Evolutionary conservation across 1,140 invertebrate genomes (phyloP), one percentile per base, ranked within the genome.

Genomic region (Listronotus oregonensis): DNA sequence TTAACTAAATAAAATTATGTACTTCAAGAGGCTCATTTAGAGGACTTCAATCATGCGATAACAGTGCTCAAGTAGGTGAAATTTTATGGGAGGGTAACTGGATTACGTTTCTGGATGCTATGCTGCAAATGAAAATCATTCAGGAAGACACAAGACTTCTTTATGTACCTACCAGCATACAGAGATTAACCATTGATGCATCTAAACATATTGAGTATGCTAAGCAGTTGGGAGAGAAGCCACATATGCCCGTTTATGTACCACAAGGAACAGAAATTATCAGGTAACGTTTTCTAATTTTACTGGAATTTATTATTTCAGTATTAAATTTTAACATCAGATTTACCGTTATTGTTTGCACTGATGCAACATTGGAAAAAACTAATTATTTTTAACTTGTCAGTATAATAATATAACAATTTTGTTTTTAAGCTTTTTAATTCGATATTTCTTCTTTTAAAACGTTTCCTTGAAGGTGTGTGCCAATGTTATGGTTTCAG

Each of bases 101-200:
- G 93, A 87, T 95, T 0, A 86, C 93, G 0, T 97, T 96, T 78
- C 87, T 97, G 84, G 96, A 98, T 78, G 94, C 90, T 14, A 90
- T 97, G 87, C 79, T 98, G 10, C 95, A 98, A 76, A 86, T 96
- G 66, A 86, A 89, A 61, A 88, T 97, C 47, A 73, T 97, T 1
- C 85, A 85, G 21, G 79, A 85, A 11, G 89, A 93, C 68, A 88
- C 88, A 0, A 79, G 90, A 62, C 84, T 86, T n/a, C 82, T 97
- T 0, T 87, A 88, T 72, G 86, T 97, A 0, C 95, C 95, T 4
- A 96, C 92, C 0, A 87, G 88, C 67, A 92, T 98, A 39, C 84
- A 88, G 46, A 90, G 88, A 62, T 71, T 97, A 0, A 83, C 86
- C 6, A 92, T 98, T 49, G 88, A 96, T 73, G 88, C 89, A 0